Evolutionary conservation across 2,797 vertebrate genomes (phyloP).

Genomic region (Darevskia nairensis): DNA sequence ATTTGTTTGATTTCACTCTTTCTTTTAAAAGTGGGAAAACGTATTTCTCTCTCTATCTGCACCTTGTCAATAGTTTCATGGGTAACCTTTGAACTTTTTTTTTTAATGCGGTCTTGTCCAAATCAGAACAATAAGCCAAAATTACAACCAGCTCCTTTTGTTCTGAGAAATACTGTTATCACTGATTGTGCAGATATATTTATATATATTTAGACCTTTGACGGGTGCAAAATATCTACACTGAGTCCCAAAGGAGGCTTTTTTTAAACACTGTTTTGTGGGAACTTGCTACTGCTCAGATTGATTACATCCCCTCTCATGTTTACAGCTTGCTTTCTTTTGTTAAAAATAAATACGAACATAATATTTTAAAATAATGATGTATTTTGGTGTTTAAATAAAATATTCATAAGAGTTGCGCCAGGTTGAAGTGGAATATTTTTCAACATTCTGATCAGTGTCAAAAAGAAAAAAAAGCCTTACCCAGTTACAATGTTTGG

Average conservation of each 20-base stretch:
- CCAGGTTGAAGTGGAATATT: background rate
- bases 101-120: background rate
- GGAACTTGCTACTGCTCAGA: slow-evolving; percentile 6
- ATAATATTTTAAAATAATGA: background rate
- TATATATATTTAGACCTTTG: slow-evolving; percentile 4
- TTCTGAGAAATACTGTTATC: slow-evolving; percentile 17
- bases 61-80: background rate
- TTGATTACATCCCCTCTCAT: slow-evolving; percentile 22
- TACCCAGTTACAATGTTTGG: no score
- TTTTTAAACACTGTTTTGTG: slow-evolving; percentile 1
- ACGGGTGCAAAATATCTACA: background rate
- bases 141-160: slow-evolving; percentile 14
- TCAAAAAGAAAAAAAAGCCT: background rate
- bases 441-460: background rate
- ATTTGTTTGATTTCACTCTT: background rate
- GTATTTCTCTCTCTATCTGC: background rate
- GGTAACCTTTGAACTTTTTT: no score
- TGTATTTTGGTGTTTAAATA: background rate
- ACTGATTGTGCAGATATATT: background rate
- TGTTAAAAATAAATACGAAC: slow-evolving; percentile 16
- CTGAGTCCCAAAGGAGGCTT: background rate
- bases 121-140: slow-evolving; percentile 16
- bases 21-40: background rate
- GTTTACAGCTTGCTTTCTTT: slow-evolving; percentile 6
- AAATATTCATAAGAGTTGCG: background rate